phyloP scores from a whole-genome alignment of 2,888 invertebrate species.

The Gari tellinella region DNA sequence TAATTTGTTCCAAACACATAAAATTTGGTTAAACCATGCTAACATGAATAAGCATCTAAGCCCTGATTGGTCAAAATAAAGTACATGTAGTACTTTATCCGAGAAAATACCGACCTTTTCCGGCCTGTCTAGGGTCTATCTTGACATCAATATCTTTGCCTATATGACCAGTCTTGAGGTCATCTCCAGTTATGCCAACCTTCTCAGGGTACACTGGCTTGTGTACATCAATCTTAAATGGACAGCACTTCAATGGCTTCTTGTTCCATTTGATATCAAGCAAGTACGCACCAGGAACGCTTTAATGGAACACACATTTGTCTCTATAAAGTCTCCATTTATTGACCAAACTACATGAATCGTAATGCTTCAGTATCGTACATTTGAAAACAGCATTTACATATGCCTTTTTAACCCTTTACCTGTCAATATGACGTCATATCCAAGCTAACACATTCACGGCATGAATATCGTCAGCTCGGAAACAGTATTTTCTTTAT shows the following conservation, averaged over 20 bases:
- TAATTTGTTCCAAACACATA: not conserved
- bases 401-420: too few relatives aligned
- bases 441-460: too few relatives aligned
- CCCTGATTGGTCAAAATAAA: not conserved
- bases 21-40: not conserved
- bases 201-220: conserved; percentile 65
- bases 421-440: too few relatives aligned
- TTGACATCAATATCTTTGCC: conserved; percentile 70
- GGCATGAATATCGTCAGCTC: too few relatives aligned
- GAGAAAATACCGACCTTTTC: conserved; percentile 60
- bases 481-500: too few relatives aligned
- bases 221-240: conserved; percentile 75
- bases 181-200: conserved; percentile 59
- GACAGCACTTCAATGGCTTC: conserved; percentile 74
- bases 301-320: conserved; percentile 6
- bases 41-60: not conserved
- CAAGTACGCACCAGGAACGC: conserved; percentile 73
- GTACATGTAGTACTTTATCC: not conserved
- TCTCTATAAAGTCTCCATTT: too few relatives aligned
- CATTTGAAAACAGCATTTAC: too few relatives aligned
- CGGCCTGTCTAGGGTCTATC: conserved; percentile 73
- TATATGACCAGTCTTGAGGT: conserved; percentile 40
- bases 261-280: conserved; percentile 75
- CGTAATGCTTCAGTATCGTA: too few relatives aligned
- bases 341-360: too few relatives aligned